Evolutionary conservation across 2,888 invertebrate genomes (phyloP).

Genomic region (Elegia similella): DNA sequence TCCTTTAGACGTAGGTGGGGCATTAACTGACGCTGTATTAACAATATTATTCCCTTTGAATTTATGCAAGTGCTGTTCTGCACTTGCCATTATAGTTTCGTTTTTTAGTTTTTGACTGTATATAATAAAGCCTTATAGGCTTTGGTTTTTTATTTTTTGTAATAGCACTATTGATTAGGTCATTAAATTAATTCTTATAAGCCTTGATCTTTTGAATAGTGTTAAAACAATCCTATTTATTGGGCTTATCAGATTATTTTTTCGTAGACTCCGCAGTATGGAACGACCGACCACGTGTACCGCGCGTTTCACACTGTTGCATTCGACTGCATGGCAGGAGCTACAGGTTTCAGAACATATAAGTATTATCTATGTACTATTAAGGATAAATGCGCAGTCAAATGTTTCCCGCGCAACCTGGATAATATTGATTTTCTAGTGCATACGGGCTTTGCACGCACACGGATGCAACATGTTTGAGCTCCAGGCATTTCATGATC

Average conservation of each 20-base stretch:
- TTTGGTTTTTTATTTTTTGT: no score
- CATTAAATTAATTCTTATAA: no score
- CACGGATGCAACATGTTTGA: not conserved
- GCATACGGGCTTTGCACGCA: not conserved
- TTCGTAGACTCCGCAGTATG: not conserved
- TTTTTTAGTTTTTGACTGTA: not conserved
- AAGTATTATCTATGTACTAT: not conserved
- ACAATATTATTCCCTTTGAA: no score
- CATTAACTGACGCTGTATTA: no score
- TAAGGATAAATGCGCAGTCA: not conserved
- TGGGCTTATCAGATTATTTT: not conserved
- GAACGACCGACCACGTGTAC: not conserved
- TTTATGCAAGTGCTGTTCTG: not conserved
- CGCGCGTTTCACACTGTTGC: not conserved
- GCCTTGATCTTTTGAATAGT: no score
- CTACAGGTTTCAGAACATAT: not conserved
- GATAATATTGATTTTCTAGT: slow-evolving; percentile 12
- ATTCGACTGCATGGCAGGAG: not conserved
- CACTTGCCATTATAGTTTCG: not conserved
- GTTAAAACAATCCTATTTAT: no score
- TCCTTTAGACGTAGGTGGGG: no score
- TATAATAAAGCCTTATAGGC: not conserved
- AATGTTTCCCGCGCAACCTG: slow-evolving; percentile 5
- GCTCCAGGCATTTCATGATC: not conserved
- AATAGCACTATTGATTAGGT: no score